Conservation (phyloP, 53 echinoderm and acorn worm species). For the Stichopus horrens region DNA sequence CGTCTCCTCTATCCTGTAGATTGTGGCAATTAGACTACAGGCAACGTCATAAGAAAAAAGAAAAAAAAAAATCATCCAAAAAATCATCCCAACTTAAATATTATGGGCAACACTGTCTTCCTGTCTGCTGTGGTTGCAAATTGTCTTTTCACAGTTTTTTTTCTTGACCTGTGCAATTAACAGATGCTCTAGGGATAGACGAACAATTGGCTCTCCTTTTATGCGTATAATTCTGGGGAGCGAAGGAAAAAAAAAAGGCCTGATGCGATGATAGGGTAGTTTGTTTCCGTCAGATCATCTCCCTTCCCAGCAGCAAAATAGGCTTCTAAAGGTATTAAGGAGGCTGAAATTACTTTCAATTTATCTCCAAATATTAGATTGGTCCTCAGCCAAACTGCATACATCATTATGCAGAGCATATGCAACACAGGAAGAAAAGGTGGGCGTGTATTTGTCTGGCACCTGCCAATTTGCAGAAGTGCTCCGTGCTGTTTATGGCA, state of each 20-base stretch:
- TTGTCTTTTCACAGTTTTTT: slow-evolving; percentile 45
- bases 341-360: slow-evolving; percentile 35
- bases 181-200: slow-evolving; percentile 32
- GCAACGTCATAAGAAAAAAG: background rate
- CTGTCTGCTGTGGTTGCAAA: slow-evolving; percentile 28
- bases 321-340: slow-evolving; percentile 36
- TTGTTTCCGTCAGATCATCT: background rate
- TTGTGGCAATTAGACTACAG: background rate
- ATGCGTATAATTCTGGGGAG: background rate
- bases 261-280: background rate
- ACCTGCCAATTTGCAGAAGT: background rate
- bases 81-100: background rate
- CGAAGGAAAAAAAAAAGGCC: background rate
- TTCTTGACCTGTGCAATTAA: slow-evolving; percentile 33
- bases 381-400: slow-evolving; percentile 14
- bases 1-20: background rate
- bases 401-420: slow-evolving; percentile 12
- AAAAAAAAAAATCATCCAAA: too few relatives aligned
- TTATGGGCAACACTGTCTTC: slow-evolving; percentile 2
- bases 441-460: background rate
- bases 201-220: slow-evolving; percentile 27
- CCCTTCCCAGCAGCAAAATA: slow-evolving; percentile 17
- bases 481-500: too few relatives aligned
- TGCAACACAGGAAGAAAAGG: background rate
- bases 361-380: slow-evolving; percentile 30